Base-by-base conservation (phyloP, 2,797 vertebrate species). In the Chaunax sp. region DNA sequence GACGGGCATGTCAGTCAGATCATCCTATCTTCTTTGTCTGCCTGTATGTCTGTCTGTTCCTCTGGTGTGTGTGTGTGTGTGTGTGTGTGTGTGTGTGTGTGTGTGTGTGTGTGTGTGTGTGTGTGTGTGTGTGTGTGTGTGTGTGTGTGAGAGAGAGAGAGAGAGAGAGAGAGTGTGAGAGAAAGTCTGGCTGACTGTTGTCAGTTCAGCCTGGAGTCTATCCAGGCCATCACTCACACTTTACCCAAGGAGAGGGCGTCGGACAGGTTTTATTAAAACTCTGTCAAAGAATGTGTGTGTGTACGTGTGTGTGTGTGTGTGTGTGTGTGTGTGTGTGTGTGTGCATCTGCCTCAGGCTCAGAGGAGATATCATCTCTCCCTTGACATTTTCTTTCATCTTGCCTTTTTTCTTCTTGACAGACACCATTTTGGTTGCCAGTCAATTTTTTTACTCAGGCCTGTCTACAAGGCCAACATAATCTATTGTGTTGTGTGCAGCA, bases 261-360 rank as follows among this genome's bases (percentile, higher is more conserved):
- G 84, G 90, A 90, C 87, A 90, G 89, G 84, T 92, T 93, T 93
- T 93, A 94, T 93, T 94, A 92, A 93, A 94, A 92, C 87, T 91
- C 89, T 92, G 90, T 92, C 88, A 91, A 74, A 85, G 83, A 61
- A 74, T 83, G 82, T 84, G 86, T 85, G 79, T 74, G 56, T 60
- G 38, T 66, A 75, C 82, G 11, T 43, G 25, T 68, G 65, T 61
- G 68, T 44, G 37, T 59, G 52, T 69, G 60, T 69, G 62, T 75
- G 67, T 61, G 63, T 63, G 65, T 67, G 72, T 64, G 74, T 78
- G 78, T 69, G 71, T 63, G 1, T 65, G 75, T 71, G 65, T 41
- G 14, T 61, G 60, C 60, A 64, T 85, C 64, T 66, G 86, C 90
- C 91, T 85, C 68, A 16, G 87, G 91, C 88, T 86, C 81, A 84